These are phyloP conservation scores for Monochamus alternatus DNA, from an alignment of 2,888 invertebrate species.

Conservation along the genomic window DNA sequence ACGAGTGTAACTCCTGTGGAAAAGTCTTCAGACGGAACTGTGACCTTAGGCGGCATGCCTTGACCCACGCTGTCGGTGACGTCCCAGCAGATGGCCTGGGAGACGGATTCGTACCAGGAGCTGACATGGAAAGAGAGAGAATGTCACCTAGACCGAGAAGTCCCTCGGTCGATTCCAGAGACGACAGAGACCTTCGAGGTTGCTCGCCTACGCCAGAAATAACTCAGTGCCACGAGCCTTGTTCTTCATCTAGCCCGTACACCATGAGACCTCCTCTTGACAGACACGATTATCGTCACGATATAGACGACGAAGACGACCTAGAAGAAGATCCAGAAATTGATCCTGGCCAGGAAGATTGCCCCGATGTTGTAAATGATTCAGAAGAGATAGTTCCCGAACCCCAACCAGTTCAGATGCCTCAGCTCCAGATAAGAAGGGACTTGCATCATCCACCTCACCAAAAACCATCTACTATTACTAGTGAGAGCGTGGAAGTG, in stretches of 20 bases:
- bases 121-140: conserved; percentile 70
- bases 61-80: conserved; percentile 93
- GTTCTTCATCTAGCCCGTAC: conserved; percentile 73
- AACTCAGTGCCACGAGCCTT: conserved; percentile 78
- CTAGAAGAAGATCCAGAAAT: conserved; percentile 67
- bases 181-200: conserved; percentile 70
- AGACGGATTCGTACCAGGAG: conserved; percentile 69
- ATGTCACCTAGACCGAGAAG: conserved; percentile 66
- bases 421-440: conserved; percentile 81
- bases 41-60: conserved; percentile 89
- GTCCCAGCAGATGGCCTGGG: conserved; percentile 80
- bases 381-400: conserved; percentile 75
- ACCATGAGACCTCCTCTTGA: conserved; percentile 83
- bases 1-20: conserved; percentile 67
- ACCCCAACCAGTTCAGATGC: conserved; percentile 66
- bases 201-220: conserved; percentile 74
- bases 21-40: conserved; percentile 80
- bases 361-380: conserved; percentile 58
- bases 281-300: conserved; percentile 65
- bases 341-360: conserved; percentile 69
- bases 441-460: conserved; percentile 78
- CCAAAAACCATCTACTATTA: conserved; percentile 65
- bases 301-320: conserved; percentile 64
- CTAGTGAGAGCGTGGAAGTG: conserved; percentile 71
- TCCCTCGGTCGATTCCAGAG: conserved; percentile 64